phyloP scores from a whole-genome alignment of 2,888 invertebrate species.

The Rotaria macrura region DNA sequence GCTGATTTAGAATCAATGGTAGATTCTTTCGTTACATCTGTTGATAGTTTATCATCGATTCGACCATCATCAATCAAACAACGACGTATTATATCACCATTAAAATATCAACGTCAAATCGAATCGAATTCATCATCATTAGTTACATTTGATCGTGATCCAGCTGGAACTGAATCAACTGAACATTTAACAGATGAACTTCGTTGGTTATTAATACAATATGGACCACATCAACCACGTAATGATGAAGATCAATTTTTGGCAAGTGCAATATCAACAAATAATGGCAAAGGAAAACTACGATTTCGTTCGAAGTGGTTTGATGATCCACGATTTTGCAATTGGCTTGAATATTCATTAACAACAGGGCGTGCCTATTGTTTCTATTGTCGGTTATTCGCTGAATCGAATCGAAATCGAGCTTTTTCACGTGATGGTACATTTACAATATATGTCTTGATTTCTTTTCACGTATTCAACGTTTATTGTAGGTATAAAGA shows the following conservation, averaged over 20 bases:
- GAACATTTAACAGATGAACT: background rate
- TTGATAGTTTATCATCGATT: background rate
- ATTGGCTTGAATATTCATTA: slow-evolving; percentile 14
- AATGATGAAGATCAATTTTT: background rate
- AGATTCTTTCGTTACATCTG: background rate
- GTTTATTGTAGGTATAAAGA: background rate
- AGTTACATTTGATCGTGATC: slow-evolving; percentile 5
- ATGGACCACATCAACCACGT: slow-evolving; percentile 3
- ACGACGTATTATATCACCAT: background rate
- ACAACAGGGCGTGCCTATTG: background rate
- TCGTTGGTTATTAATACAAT: background rate
- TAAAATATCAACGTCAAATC: background rate
- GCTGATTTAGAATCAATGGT: background rate
- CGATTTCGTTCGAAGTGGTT: background rate
- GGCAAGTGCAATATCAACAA: background rate
- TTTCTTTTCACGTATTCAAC: background rate
- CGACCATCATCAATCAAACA: background rate
- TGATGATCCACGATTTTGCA: background rate
- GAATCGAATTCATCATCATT: background rate
- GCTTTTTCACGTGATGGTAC: slow-evolving; percentile 1
- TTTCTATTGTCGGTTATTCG: background rate
- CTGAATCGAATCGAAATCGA: background rate
- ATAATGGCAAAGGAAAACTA: background rate
- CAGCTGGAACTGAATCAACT: background rate
- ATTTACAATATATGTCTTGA: background rate